Base-by-base conservation (phyloP, 2,113 vertebrate species). In the Enhydra lutris region DNA sequence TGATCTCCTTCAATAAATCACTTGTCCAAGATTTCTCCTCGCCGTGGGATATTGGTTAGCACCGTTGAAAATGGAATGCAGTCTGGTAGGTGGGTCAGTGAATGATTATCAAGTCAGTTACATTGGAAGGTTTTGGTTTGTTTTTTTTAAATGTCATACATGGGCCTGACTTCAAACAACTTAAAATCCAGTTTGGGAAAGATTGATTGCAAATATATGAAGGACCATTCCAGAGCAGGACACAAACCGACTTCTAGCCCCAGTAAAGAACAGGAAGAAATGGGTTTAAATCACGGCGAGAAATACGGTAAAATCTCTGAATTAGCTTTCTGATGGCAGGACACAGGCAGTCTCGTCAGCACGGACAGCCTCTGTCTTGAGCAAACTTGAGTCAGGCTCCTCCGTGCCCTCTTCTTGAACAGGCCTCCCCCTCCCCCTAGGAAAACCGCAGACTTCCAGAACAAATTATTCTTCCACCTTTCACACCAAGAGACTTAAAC, bases 141-240 rank as follows among this genome's bases (percentile, higher is more conserved):
- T 21, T 57, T 57, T 21, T 11, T 69, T 91, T 1, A 47, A 61
- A 80, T 89, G 14, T 63, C 65, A 79, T 88, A 18, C 6, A 7
- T 65, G 31, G 34, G 4, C 67, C 15, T 67, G 6, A n/a, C 36
- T 93, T 88, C 63, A 94, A 95, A 73, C 10, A 91, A 80, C n/a
- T 84, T 59, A 91, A 93, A 88, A 91, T 61, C 24, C 5, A 81
- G 23, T 86, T 95, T 69, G 36, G 63, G 42, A 93, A 91, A 91
- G 26, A 4, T 42, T 57, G n/a, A 59, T 18, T 90, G 14, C 55
- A 80, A 88, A 87, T 42, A 69, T 21, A 65, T 34, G 2, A 86
- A 93, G 47, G 85, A 5, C 26, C 14, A 23, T 36, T 36, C 78
- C 45, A 69, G 42, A 81, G 34, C 47, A 95, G 20, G 86, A 69